Evolutionary conservation across 2,113 vertebrate species (phyloP).

Genomic region (Gracilinanus agilis): DNA sequence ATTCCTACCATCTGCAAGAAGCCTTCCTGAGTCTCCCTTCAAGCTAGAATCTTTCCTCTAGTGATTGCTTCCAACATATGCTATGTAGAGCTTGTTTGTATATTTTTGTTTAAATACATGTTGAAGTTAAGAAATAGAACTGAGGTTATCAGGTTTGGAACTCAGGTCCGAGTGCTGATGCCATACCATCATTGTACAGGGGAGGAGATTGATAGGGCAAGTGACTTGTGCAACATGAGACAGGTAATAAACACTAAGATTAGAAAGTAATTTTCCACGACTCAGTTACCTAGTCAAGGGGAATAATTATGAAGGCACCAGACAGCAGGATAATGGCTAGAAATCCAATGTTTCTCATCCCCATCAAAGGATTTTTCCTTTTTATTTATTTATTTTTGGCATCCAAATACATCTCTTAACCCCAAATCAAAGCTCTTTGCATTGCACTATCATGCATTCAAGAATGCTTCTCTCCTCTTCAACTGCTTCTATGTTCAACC

Average conservation of each 20-base stretch:
- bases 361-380: background rate
- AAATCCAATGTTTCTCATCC: background rate
- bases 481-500: background rate
- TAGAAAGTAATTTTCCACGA: background rate
- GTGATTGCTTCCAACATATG: background rate
- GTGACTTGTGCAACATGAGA: background rate
- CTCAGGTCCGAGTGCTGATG: background rate
- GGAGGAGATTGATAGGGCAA: background rate
- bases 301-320: background rate
- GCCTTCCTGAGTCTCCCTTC: background rate
- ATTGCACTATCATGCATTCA: background rate
- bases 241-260: background rate
- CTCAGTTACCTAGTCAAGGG: background rate
- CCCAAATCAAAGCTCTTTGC: background rate
- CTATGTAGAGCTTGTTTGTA: background rate
- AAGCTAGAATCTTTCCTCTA: background rate
- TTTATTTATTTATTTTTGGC: background rate
- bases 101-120: background rate
- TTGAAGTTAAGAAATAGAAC: background rate
- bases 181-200: background rate
- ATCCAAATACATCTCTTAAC: background rate
- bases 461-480: background rate
- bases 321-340: background rate
- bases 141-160: background rate
- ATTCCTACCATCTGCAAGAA: background rate